Percentiles rank a stretch among this genome's conserved stretches.
Conservation (phyloP, 2,113 vertebrate genomes). For the Choloepus hoffmanni region DNA sequence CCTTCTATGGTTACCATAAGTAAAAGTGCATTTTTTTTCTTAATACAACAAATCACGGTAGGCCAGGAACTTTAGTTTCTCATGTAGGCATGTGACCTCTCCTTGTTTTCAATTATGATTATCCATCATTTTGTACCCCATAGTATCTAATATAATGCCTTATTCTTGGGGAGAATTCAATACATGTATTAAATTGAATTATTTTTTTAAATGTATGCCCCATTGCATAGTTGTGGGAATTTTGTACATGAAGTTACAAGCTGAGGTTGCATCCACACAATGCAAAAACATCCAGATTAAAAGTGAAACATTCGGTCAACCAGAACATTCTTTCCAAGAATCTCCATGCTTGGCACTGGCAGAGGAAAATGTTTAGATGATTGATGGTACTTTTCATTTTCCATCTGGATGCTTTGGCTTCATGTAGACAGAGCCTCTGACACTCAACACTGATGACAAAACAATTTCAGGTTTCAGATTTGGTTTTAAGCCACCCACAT, state of each 20-base stretch:
- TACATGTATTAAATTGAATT: not conserved
- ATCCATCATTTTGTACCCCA: not conserved
- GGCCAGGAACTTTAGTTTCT: not conserved
- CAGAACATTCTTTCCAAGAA: conserved; percentile 49
- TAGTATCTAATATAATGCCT: not conserved
- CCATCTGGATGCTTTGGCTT: conserved; percentile 74
- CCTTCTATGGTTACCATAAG: not conserved
- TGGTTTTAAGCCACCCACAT: conserved; percentile 72
- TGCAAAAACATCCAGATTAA: conserved; percentile 70
- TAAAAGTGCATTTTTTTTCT: not conserved
- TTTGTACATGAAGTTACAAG: not conserved
- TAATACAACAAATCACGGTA: not conserved
- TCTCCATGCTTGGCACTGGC: conserved; percentile 61
- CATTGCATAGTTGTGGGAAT: not conserved
- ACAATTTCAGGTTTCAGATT: conserved; percentile 64
- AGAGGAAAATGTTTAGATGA: conserved; percentile 76
- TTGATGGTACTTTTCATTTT: conserved; percentile 60
- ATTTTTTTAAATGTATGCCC: not conserved
- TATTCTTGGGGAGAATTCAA: not conserved
- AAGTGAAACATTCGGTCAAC: conserved; percentile 69
- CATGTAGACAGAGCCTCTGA: conserved; percentile 36
- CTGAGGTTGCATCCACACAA: not conserved
- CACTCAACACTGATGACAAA: conserved; percentile 63
- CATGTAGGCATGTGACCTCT: not conserved
- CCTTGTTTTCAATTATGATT: not conserved